phyloP scores from a whole-genome alignment of 2,888 invertebrate species.

The Augochlorella aurata region DNA sequence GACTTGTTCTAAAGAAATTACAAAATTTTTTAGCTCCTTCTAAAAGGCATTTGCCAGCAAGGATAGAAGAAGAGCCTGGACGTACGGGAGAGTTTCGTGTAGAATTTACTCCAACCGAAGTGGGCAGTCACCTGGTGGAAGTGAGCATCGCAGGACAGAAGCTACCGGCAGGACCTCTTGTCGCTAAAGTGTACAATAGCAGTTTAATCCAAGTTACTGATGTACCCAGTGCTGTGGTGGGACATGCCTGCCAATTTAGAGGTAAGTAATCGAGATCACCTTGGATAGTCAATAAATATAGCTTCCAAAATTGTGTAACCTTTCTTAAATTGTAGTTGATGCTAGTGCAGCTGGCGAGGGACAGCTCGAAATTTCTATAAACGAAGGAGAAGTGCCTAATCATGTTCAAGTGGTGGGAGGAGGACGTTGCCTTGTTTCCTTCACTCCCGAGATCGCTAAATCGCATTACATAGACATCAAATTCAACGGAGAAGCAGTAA shows the following conservation, averaged over 20 bases:
- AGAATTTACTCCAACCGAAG: slow-evolving; percentile 96
- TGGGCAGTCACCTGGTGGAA: slow-evolving; percentile 97
- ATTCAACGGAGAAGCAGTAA: slow-evolving; percentile 96
- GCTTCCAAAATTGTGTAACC: not conserved
- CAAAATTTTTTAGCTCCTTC: slow-evolving; percentile 86
- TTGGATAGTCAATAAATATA: not conserved
- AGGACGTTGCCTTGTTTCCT: slow-evolving; percentile 95
- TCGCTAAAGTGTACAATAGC: slow-evolving; percentile 97
- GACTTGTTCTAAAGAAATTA: not conserved
- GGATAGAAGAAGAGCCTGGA: slow-evolving; percentile 91
- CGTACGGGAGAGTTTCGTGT: slow-evolving; percentile 92
- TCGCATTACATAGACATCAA: slow-evolving; percentile 97
- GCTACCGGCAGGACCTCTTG: slow-evolving; percentile 93
- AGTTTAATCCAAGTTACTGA: slow-evolving; percentile 96
- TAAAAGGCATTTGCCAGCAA: slow-evolving; percentile 91
- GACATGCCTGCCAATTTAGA: slow-evolving; percentile 97
- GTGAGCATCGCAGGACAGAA: slow-evolving; percentile 94
- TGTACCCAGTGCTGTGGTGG: slow-evolving; percentile 95
- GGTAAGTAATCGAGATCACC: slow-evolving; percentile 83
- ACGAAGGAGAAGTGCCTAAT: slow-evolving; percentile 99
- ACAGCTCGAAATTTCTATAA: slow-evolving; percentile 99
- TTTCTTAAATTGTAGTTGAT: slow-evolving; percentile 88
- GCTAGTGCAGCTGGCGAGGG: slow-evolving; percentile 99
- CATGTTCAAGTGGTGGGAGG: slow-evolving; percentile 98
- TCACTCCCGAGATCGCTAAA: slow-evolving; percentile 95